Percentiles rank a stretch among this genome's conserved stretches.
These are phyloP conservation scores for Psilanteris sp. DNA, from an alignment of 1,140 invertebrate genomes.

Conservation along the genomic window DNA sequence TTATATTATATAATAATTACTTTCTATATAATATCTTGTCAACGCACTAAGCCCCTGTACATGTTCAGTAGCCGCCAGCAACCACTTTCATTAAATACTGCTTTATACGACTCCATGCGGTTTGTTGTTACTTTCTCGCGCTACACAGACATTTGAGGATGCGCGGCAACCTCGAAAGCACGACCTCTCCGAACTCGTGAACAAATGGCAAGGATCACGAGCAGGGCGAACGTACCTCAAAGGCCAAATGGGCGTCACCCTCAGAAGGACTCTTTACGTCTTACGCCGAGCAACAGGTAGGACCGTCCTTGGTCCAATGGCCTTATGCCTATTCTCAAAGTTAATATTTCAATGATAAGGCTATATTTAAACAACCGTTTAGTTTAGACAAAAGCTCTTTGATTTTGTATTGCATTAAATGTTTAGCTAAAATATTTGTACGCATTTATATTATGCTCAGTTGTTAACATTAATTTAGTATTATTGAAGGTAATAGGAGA, in stretches of 20 bases:
- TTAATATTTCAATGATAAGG: constrained; percentile 40
- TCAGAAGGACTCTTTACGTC: constrained; percentile 33
- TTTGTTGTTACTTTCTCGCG: constrained; percentile 42
- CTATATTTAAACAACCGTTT: constrained; percentile 12
- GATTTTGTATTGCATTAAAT: too few species aligned
- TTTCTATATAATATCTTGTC: constrained; percentile 47
- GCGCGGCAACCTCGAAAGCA: constrained; percentile 49
- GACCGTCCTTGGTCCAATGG: constrained; percentile 73
- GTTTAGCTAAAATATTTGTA: too few species aligned
- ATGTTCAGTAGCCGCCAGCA: constrained; percentile 35
- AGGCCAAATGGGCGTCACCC: constrained; percentile 60
- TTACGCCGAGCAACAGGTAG: constrained; percentile 63
- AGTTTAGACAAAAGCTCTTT: not conserved
- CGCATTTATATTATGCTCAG: too few species aligned
- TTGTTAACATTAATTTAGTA: too few species aligned
- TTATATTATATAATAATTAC: too few species aligned
- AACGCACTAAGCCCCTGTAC: constrained; percentile 57
- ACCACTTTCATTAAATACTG: constrained; percentile 56
- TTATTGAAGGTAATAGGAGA: too few species aligned
- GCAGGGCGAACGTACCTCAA: constrained; percentile 56
- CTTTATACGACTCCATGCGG: constrained; percentile 23
- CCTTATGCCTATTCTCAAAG: constrained; percentile 57
- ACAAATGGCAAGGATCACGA: constrained; percentile 51
- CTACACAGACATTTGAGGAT: constrained; percentile 30
- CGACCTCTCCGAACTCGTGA: constrained; percentile 48